These are phyloP conservation scores for Congeria kusceri DNA, from an alignment of 2,888 invertebrate species.

Conservation along the genomic window DNA sequence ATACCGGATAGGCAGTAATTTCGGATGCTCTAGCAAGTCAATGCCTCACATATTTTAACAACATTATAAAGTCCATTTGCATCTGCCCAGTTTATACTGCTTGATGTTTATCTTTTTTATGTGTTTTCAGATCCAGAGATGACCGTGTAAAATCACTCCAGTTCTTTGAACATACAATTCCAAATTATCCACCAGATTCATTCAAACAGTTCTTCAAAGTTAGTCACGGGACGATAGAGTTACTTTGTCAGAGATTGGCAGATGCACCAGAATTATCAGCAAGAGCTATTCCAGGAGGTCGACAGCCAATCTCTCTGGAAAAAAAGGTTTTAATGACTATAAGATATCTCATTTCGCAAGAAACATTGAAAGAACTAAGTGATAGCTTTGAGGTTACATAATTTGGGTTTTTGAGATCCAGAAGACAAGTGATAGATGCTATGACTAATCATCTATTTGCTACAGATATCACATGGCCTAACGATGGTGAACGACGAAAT, in stretches of 20 bases:
- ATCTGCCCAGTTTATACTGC: no score
- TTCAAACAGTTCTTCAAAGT: no score
- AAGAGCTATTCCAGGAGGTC: constrained; percentile 32
- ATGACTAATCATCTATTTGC: constrained; percentile 24
- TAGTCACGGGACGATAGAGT: no score
- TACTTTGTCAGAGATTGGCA: constrained; percentile 12
- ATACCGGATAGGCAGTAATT: no score
- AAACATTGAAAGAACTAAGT: constrained; percentile 49
- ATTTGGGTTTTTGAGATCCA: constrained; percentile 25
- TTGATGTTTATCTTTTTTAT: no score
- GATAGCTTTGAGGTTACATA: constrained; percentile 54
- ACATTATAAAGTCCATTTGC: no score
- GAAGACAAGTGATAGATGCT: constrained; percentile 38
- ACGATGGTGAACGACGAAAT: constrained; percentile 18
- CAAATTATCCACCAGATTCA: no score
- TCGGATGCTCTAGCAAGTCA: no score
- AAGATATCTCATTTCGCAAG: constrained; percentile 47
- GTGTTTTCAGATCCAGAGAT: no score
- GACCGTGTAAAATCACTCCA: no score
- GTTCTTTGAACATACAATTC: no score
- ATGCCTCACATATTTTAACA: no score
- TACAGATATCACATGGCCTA: constrained; percentile 45
- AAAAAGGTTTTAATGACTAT: constrained; percentile 48
- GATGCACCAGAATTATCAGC: constrained; percentile 12
- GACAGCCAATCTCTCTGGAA: constrained; percentile 43